Base-by-base conservation (phyloP, 2,113 vertebrate species). In the Stigmatopora argus region DNA sequence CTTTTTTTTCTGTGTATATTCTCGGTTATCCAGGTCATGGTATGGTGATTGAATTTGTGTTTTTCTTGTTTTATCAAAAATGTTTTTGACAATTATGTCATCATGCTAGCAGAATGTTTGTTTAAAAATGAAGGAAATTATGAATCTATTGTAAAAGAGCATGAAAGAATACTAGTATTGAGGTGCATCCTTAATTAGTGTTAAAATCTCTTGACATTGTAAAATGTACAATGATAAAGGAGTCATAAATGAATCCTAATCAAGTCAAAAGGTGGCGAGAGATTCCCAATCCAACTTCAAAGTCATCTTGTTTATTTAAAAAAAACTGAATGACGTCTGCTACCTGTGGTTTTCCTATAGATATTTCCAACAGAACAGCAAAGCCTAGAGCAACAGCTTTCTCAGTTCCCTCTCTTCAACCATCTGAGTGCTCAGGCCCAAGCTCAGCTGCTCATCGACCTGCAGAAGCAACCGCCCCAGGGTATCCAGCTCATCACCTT, bases 341-440 rank as follows among this genome's bases (percentile, higher is more conserved):
- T 2, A 13, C 21, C 12, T 60, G 58, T 61, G 38, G n/a, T 23
- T 64, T 10, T 65, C 46, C 69, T 0, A 7, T 73, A 99, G 96
- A 89, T 90, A 0, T 74, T 95, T 83, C 85, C 93, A 7, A 92
- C 96, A 84, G 95, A 98, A 0, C 86, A 92, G 0, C 69, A 98
- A 82, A 92, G 92, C 52, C 88, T 99, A 87, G 97, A 98, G 78
- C 97, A 97, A 88, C 96, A 98, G 89, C 92, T 99, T 47, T 88
- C 94, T 0, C 94, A 95, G 6, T 98, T 93, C 4, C 89, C 95
- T 0, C 93, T 98, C 79, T 96, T 99, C 83, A 93, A 90, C 80
- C 95, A 94, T 85, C 75, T 91, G 1, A 91, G 91, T 3, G 88
- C 93, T 35, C 93, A 92, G 62, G 93, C 90, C 62, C 91, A 93